phyloP scores from a whole-genome alignment of 2,797 vertebrate species.

The Schizopygopsis pylzovi region DNA sequence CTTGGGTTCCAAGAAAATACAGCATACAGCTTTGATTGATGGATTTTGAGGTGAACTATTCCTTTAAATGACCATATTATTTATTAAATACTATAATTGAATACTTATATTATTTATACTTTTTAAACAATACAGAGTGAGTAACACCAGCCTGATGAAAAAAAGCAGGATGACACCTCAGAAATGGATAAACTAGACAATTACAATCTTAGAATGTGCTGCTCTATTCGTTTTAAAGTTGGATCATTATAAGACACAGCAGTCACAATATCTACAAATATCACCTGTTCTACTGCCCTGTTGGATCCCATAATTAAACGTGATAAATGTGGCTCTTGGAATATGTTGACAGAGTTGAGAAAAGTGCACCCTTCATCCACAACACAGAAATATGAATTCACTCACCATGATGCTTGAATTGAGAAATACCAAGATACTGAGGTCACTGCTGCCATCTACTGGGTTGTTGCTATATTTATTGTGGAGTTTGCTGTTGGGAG shows the following conservation, averaged over 20 bases:
- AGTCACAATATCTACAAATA: conserved; percentile 5
- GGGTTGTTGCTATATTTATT: conserved; percentile 45
- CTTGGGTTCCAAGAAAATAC: background rate
- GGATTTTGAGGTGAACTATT: background rate
- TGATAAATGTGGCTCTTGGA: background rate
- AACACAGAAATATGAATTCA: background rate
- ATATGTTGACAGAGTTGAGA: background rate
- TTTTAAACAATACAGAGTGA: background rate
- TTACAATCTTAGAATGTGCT: background rate
- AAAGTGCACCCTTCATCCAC: background rate
- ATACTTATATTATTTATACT: too few relatives aligned
- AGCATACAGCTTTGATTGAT: background rate
- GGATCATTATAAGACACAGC: conserved; percentile 3
- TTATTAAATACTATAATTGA: background rate
- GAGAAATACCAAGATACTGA: conserved; percentile 28
- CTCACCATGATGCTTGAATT: conserved; percentile 1
- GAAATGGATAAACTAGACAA: background rate
- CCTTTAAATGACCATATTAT: background rate
- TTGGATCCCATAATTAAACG: background rate
- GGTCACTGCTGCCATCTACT: conserved; percentile 72
- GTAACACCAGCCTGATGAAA: background rate
- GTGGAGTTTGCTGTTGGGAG: background rate
- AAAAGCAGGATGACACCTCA: background rate
- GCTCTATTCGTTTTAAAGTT: background rate
- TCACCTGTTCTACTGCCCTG: background rate